Conservation (phyloP, 2,113 vertebrate genomes). For the Sturnus vulgaris region DNA sequence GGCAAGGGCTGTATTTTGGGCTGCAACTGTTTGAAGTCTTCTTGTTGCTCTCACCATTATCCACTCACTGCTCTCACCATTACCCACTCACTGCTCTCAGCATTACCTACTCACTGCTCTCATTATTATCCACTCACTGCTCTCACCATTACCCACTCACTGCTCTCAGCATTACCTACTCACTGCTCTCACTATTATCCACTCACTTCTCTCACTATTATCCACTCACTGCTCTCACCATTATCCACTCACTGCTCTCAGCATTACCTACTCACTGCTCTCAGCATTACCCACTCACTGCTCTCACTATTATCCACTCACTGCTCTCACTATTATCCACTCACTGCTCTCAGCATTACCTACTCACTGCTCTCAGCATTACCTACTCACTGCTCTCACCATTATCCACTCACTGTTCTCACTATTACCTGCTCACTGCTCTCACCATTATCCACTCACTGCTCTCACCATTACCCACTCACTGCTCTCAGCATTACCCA, state of each 20-base stretch:
- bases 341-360: background rate
- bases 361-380: background rate
- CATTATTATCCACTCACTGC: background rate
- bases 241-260: background rate
- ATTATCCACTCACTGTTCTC: background rate
- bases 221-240: background rate
- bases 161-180: background rate
- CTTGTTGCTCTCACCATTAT: fast-evolving
- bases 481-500: background rate
- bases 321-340: background rate
- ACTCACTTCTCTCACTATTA: background rate
- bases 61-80: background rate
- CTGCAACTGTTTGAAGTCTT: background rate
- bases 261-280: background rate
- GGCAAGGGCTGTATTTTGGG: background rate
- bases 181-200: background rate
- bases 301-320: background rate
- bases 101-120: background rate
- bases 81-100: background rate
- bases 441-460: background rate
- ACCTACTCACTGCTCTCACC: background rate
- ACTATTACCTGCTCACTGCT: background rate
- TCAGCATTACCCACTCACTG: background rate
- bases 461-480: background rate
- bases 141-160: background rate